A percentile compares a stretch with the other conserved stretches of the same genome.
These are phyloP conservation scores for Drosophila ananassae DNA, from an alignment of 1,140 invertebrate species.

Conservation along the genomic window DNA sequence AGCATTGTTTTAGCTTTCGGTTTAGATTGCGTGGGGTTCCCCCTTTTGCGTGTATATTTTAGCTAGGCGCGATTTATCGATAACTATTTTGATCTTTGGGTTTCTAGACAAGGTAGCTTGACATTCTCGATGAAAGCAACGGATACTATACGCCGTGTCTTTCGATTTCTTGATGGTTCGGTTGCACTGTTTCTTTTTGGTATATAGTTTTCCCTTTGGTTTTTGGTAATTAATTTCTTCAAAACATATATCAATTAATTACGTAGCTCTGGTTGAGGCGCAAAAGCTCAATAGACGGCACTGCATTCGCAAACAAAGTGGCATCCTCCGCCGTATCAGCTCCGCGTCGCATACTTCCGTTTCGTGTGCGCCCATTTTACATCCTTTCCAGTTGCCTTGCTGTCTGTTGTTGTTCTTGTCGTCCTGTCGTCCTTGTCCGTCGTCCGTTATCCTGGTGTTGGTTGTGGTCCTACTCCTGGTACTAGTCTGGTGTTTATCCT, in stretches of 20 bases:
- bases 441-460: constrained; percentile 1
- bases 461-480: background rate
- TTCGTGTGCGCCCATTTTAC: constrained; percentile 54
- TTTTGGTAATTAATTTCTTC: constrained; percentile 66
- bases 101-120: constrained; percentile 76
- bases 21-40: background rate
- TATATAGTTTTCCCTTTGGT: constrained; percentile 1
- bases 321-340: constrained; percentile 73
- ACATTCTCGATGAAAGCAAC: constrained; percentile 55
- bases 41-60: constrained; percentile 65
- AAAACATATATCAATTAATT: constrained; percentile 75
- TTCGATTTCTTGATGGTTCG: constrained; percentile 13
- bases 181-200: constrained; percentile 6
- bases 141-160: constrained; percentile 26
- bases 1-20: constrained; percentile 17
- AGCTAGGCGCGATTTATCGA: constrained; percentile 54
- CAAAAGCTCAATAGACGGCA: constrained; percentile 72
- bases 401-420: constrained; percentile 19
- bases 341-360: constrained; percentile 29
- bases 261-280: constrained; percentile 45
- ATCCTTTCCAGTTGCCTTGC: constrained; percentile 33
- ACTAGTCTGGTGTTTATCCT: constrained; percentile 2
- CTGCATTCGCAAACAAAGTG: constrained; percentile 73
- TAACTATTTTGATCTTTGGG: constrained; percentile 76
- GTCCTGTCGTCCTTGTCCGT: constrained; percentile 6